These are phyloP conservation scores for Tetramorium parvispinum DNA, from an alignment of 1,140 invertebrate species.

Conservation along the genomic window DNA sequence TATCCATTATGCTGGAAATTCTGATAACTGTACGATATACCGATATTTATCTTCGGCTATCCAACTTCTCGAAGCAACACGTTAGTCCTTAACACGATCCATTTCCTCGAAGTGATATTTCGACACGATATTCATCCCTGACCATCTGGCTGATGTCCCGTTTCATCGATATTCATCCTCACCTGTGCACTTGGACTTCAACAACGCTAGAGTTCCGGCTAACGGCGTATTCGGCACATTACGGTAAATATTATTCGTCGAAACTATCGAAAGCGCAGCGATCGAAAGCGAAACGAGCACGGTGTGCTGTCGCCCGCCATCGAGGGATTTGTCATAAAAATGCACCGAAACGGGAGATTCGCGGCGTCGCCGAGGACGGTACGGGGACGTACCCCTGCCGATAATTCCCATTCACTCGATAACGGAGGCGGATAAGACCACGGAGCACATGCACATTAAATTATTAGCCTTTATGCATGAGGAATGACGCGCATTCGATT, in stretches of 20 bases:
- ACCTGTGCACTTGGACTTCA: neutral
- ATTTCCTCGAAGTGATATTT: conserved; percentile 10
- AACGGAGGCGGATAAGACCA: conserved; percentile 58
- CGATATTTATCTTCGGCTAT: neutral
- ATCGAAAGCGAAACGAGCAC: neutral
- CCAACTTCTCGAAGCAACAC: neutral
- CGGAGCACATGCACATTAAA: conserved; percentile 46
- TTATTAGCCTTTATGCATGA: conserved; percentile 71
- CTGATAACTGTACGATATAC: neutral
- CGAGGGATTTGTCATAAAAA: conserved; percentile 13
- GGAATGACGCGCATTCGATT: conserved; percentile 64
- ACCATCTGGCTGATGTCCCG: neutral
- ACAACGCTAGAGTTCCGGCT: neutral
- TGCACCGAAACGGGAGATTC: neutral
- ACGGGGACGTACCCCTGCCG: neutral
- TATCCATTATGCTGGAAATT: neutral
- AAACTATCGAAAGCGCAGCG: neutral
- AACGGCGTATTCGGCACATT: neutral
- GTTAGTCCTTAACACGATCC: neutral
- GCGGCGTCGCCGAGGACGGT: neutral
- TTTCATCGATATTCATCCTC: conserved; percentile 35
- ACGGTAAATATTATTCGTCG: conserved; percentile 14
- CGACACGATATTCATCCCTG: neutral
- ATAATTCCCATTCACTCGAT: conserved; percentile 51
- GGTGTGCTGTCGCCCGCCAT: too few species aligned